Conservation (phyloP, 2,888 invertebrate genomes). For the Lasioglossum figueresi region DNA sequence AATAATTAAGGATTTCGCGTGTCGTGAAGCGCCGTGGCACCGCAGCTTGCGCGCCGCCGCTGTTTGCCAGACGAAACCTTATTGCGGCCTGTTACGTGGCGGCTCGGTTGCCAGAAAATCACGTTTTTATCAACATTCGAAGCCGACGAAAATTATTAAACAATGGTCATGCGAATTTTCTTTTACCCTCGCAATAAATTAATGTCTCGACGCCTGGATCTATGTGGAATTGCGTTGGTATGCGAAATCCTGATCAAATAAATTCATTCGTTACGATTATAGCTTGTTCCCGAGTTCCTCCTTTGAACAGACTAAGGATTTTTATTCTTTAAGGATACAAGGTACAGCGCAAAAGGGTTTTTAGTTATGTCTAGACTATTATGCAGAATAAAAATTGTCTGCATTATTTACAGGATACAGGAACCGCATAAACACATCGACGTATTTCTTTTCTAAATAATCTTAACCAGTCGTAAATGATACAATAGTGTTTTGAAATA, state of each 20-base stretch:
- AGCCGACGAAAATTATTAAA: not conserved
- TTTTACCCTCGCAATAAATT: not conserved
- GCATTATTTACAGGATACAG: not conserved
- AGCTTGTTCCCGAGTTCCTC: not conserved
- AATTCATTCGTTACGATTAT: not conserved
- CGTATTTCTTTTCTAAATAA: not conserved
- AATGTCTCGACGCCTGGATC: not conserved
- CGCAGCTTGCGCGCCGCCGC: slow-evolving; percentile 29
- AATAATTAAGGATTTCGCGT: slow-evolving; percentile 71
- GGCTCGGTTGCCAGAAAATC: not conserved
- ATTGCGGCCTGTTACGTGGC: not conserved
- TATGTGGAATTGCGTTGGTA: not conserved
- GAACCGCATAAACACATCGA: not conserved
- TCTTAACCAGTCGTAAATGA: not conserved
- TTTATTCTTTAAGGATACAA: not conserved
- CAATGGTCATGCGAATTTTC: not conserved
- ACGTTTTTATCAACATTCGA: not conserved
- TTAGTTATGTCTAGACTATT: not conserved
- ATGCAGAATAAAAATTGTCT: not conserved
- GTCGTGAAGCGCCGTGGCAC: slow-evolving; percentile 42
- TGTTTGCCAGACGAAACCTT: not conserved
- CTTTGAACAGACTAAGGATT: not conserved
- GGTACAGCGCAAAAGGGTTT: not conserved
- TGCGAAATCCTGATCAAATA: not conserved
- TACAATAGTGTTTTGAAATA: too few species aligned